Evolutionary conservation across 2,797 vertebrate species (phyloP).

Genomic region (Catharus ustulatus): DNA sequence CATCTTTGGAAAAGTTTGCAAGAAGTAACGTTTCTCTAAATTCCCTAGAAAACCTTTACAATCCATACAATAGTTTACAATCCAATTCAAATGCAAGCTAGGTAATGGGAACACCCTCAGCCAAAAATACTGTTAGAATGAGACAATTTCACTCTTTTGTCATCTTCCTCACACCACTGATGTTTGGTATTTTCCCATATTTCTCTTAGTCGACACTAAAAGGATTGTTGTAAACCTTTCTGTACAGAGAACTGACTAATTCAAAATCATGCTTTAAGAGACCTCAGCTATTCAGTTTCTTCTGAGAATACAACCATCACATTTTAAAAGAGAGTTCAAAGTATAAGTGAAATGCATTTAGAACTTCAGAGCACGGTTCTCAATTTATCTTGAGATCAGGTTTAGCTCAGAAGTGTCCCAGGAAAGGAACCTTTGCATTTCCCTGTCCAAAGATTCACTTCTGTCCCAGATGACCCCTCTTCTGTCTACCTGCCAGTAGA

Average conservation of each 20-base stretch:
- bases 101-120: neutral
- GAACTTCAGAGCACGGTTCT: neutral
- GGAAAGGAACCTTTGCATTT: neutral
- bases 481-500: neutral
- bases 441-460: neutral
- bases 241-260: neutral
- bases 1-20: neutral
- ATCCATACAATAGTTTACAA: neutral
- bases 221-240: neutral
- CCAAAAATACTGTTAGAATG: neutral
- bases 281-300: neutral
- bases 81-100: neutral
- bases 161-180: neutral
- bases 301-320: neutral
- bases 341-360: neutral
- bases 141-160: neutral
- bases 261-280: neutral
- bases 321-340: neutral
- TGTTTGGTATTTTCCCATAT: neutral
- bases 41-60: neutral
- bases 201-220: neutral
- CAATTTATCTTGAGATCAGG: neutral
- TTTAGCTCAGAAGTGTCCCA: neutral
- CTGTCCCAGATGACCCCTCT: neutral
- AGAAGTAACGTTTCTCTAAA: neutral